Evolutionary conservation across 2,113 vertebrate genomes (phyloP).

Genomic region (Thalassarche chlororhynchos): DNA sequence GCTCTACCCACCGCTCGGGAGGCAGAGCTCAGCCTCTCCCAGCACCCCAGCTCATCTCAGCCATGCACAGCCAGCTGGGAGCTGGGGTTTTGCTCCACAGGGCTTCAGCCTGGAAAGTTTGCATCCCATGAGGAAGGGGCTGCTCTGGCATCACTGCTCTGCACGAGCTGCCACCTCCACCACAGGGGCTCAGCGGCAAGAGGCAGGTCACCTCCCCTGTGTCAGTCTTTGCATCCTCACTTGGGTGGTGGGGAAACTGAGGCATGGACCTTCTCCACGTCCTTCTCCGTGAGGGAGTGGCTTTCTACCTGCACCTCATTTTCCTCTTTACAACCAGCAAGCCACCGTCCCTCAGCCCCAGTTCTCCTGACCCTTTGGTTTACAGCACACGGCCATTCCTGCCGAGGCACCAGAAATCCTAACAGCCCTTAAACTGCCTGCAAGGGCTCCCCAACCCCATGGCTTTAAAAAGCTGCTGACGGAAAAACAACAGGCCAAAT

Average conservation of each 20-base stretch:
- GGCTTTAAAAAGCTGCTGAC: not conserved
- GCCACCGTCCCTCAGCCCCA: not conserved
- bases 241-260: not conserved
- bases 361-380: not conserved
- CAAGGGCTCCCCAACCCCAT: not conserved
- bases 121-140: not conserved
- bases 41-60: rapidly evolving
- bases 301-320: not conserved
- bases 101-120: not conserved
- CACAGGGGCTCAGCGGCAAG: not conserved
- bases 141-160: not conserved
- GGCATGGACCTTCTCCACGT: rapidly evolving
- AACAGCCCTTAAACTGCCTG: not conserved
- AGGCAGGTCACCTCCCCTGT: not conserved
- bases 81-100: rapidly evolving
- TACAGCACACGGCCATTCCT: not conserved
- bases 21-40: not conserved
- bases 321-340: not conserved
- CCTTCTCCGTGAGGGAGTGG: not conserved
- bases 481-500: not conserved
- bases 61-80: rapidly evolving
- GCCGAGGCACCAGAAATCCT: not conserved
- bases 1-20: rapidly evolving
- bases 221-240: not conserved
- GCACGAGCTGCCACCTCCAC: rapidly evolving